Evolutionary conservation across 2,797 vertebrate genomes (phyloP), one percentile per base, ranked within the genome.

Genomic region (Denticeps clupeoides): DNA sequence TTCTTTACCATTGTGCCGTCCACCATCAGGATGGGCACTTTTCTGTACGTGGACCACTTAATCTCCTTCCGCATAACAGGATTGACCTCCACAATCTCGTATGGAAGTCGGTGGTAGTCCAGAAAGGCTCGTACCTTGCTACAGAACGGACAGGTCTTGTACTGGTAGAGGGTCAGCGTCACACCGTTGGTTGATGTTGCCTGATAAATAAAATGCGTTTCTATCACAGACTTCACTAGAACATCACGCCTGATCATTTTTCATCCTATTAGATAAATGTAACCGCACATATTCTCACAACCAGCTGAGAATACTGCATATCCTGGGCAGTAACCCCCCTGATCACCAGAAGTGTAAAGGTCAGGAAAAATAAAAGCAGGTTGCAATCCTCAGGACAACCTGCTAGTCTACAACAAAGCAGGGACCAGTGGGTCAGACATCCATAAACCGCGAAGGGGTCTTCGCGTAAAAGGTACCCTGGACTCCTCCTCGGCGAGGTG

Each of bases 81-180:
- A 65, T 99, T 99, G 47, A 99, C 94, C 72, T 99, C 94, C 68
- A 97, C 91, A 8, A 92, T 72, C 55, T 91, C 66, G 41, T 99
- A 95, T 3, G 85, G 83, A 52, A 97, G 69, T 1, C 84, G 82
- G 10, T 95, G 80, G 68, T 88, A 95, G 75, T 99, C 94, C 5
- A 99, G 77, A 67, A 99, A 97, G 11, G 89, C 85, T 2, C 94
- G 81, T 40, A 97, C 93, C 55, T 99, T 99, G 71, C 94, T 99
- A 84, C 94, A 99, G 84, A 99, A 99, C 0, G 94, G 94, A 47
- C 94, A 99, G 0, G 93, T 96, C 71, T 97, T 95, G 62, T 99
- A 99, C 77, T 99, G 94, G 75, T 96, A 99, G 42, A 99, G 77
- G 1, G 81, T 91, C 68, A 99, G 65, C 52, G 83, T 77, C 38